Conservation (phyloP, 2,797 vertebrate species). For the Esox masquinongy region DNA sequence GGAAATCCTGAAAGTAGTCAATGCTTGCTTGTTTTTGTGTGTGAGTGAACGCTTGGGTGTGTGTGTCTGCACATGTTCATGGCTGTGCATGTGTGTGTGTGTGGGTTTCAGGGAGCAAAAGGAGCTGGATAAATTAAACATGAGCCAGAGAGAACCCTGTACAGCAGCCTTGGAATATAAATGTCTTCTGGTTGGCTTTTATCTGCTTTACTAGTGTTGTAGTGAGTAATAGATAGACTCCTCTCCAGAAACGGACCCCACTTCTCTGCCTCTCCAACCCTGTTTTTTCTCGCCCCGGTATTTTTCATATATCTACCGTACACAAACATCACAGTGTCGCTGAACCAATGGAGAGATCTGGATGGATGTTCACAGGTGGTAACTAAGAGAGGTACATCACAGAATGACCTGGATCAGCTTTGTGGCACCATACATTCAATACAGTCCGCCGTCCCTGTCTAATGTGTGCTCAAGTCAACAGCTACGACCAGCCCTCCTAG, state of each 20-base stretch:
- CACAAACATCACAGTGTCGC: constrained; percentile 24
- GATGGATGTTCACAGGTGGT: constrained; percentile 7
- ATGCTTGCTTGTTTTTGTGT: background rate
- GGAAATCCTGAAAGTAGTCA: background rate
- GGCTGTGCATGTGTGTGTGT: background rate
- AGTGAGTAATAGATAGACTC: constrained; percentile 10
- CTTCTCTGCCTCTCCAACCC: background rate
- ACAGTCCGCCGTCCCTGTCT: background rate
- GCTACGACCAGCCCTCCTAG: constrained; percentile 1
- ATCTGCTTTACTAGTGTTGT: constrained; percentile 69
- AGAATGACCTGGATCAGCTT: background rate
- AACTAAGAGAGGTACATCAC: background rate
- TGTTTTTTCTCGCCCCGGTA: constrained; percentile 1
- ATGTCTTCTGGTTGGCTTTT: constrained; percentile 80
- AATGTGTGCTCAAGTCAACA: constrained; percentile 4
- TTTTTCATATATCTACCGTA: background rate
- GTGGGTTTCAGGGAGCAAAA: constrained; percentile 2
- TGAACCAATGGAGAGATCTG: constrained; percentile 3
- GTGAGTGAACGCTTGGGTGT: background rate
- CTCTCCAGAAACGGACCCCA: background rate
- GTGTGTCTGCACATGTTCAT: background rate
- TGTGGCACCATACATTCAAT: background rate
- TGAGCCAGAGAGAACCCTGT: background rate
- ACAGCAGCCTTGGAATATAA: constrained; percentile 82
- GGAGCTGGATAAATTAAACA: background rate